phyloP scores from a whole-genome alignment of 1,140 invertebrate genomes.

The Drosophila persimilis region DNA sequence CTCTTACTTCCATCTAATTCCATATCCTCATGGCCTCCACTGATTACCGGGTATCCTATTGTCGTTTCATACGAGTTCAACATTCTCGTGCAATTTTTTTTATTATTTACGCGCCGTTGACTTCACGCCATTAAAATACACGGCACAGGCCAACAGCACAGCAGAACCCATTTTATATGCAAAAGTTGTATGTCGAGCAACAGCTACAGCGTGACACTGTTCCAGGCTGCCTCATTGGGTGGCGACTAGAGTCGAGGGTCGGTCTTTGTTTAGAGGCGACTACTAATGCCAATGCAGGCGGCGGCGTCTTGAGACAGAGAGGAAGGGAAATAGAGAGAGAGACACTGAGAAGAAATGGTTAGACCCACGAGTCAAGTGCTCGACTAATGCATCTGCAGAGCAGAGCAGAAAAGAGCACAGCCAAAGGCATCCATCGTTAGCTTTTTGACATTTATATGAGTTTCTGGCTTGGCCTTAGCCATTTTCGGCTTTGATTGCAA shows the following conservation, averaged over 20 bases:
- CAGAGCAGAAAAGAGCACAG: not conserved
- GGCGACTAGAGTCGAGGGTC: too few relatives aligned
- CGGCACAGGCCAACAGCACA: constrained; percentile 53
- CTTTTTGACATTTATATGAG: constrained; percentile 75
- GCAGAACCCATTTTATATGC: constrained; percentile 51
- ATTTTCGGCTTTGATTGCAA: constrained; percentile 74
- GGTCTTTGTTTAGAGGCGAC: constrained; percentile 38
- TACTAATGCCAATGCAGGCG: constrained; percentile 21
- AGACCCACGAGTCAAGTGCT: constrained; percentile 18
- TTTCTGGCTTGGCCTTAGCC: constrained; percentile 70
- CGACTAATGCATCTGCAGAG: constrained; percentile 64
- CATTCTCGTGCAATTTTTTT: constrained; percentile 11
- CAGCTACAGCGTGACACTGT: constrained; percentile 43
- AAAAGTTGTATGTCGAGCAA: constrained; percentile 59
- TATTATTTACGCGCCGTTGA: constrained; percentile 76
- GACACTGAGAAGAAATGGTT: not conserved
- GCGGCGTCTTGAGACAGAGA: constrained; percentile 23
- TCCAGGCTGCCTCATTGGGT: constrained; percentile 56
- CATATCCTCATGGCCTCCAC: too few relatives aligned
- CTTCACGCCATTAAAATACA: constrained; percentile 78
- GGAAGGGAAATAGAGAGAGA: not conserved
- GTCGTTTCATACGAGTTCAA: not conserved
- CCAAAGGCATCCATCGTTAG: constrained; percentile 70
- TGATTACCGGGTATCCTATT: too few relatives aligned
- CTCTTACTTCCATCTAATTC: too few relatives aligned